Conservation (phyloP, 2,888 invertebrate genomes). For the Allophyes oxyacanthae region DNA sequence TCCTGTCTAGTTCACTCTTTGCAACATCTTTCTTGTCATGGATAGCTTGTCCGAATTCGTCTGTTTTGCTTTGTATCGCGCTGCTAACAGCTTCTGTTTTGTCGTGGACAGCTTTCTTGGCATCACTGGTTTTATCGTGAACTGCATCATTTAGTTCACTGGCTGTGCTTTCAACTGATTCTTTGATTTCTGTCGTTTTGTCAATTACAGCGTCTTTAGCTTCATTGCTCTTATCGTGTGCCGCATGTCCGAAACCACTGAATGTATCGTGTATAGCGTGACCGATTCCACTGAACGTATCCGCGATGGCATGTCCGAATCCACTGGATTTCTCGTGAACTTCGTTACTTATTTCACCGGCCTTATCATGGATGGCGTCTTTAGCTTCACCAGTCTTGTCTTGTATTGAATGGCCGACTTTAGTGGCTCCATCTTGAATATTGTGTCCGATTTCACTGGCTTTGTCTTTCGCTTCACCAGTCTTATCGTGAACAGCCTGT, state of each 20-base stretch:
- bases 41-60: constrained; percentile 64
- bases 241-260: constrained; percentile 48
- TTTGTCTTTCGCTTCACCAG: constrained; percentile 35
- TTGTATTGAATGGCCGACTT: constrained; percentile 41
- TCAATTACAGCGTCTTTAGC: constrained; percentile 51
- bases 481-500: constrained; percentile 23
- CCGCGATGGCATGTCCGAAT: constrained; percentile 54
- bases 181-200: constrained; percentile 56
- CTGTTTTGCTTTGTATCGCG: constrained; percentile 63
- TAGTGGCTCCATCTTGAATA: constrained; percentile 34
- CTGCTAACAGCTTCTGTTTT: constrained; percentile 65
- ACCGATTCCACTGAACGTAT: constrained; percentile 55
- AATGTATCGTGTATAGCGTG: constrained; percentile 59
- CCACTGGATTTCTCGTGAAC: constrained; percentile 54
- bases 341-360: constrained; percentile 43
- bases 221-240: constrained; percentile 58
- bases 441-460: constrained; percentile 37
- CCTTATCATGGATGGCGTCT: constrained; percentile 47
- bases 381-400: constrained; percentile 44
- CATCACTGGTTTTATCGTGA: constrained; percentile 56
- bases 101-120: constrained; percentile 58
- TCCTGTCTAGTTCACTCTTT: constrained; percentile 77
- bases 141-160: constrained; percentile 46
- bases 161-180: constrained; percentile 48
- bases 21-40: constrained; percentile 72